Conservation (phyloP, 2,888 invertebrate species). For the Troides oblongomaculatus region DNA sequence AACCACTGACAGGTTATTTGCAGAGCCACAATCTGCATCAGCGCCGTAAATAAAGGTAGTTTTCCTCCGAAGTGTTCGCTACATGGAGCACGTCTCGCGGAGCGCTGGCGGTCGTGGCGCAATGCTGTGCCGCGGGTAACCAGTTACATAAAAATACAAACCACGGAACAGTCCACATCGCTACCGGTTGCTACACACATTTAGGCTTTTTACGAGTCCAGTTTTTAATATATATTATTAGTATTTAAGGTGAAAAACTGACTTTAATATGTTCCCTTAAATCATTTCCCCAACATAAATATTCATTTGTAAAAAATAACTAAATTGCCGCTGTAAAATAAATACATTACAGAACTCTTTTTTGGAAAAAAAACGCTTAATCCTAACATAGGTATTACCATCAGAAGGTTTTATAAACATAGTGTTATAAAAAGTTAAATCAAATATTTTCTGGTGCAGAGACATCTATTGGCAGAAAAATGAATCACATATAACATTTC, state of each 20-base stretch:
- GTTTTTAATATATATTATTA: slow-evolving; percentile 37
- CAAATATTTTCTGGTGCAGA: neutral
- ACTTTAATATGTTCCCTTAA: neutral
- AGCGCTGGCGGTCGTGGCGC: slow-evolving; percentile 48
- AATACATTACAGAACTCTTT: no score
- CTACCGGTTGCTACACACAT: slow-evolving; percentile 61
- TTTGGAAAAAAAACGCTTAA: neutral
- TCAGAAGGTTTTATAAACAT: neutral
- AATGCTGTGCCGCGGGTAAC: slow-evolving; percentile 47
- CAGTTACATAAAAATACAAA: slow-evolving; percentile 72
- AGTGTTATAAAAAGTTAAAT: neutral
- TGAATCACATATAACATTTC: neutral
- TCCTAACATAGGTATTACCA: neutral
- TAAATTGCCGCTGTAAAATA: no score
- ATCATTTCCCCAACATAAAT: neutral
- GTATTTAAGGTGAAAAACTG: slow-evolving; percentile 28
- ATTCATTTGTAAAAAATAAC: no score
- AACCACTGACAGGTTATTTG: neutral
- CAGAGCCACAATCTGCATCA: neutral
- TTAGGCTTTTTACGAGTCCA: slow-evolving; percentile 43
- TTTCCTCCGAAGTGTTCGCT: neutral
- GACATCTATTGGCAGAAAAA: neutral
- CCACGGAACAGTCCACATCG: slow-evolving; percentile 42
- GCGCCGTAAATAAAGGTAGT: neutral
- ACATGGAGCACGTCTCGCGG: neutral